A percentile compares a stretch with the other conserved stretches of the same genome.
phyloP scores from a whole-genome alignment of 1,140 invertebrate species.

The Zaprionus lachaisei region DNA sequence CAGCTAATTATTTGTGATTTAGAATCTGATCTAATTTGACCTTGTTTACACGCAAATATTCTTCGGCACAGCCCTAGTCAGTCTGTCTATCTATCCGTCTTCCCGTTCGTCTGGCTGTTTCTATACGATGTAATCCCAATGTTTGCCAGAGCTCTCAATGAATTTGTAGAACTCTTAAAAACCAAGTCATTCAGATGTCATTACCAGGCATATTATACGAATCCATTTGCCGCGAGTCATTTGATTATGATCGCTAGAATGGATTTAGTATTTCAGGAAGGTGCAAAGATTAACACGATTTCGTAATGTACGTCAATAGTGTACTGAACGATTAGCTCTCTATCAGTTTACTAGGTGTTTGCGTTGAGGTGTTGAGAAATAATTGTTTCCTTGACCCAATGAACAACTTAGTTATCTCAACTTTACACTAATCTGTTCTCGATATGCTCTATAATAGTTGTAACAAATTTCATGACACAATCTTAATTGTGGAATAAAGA shows the following conservation, averaged over 20 bases:
- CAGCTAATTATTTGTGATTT: background rate
- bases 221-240: conserved; percentile 7
- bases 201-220: background rate
- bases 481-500: background rate
- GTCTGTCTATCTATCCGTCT: conserved; percentile 1
- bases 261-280: background rate
- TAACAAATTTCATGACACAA: background rate
- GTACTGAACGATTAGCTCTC: conserved; percentile 1
- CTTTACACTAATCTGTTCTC: background rate
- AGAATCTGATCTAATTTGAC: background rate
- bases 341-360: background rate
- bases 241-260: conserved; percentile 3
- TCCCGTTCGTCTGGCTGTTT: background rate
- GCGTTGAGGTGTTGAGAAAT: background rate
- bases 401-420: background rate
- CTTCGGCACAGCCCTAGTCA: background rate
- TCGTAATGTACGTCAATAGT: background rate
- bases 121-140: background rate
- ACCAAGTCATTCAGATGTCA: conserved; percentile 6
- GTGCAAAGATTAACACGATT: conserved; percentile 8
- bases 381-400: background rate
- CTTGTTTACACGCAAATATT: background rate
- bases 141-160: conserved; percentile 2
- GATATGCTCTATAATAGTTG: background rate
- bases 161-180: conserved; percentile 1